These are phyloP conservation scores for Kryphioiulus occultus DNA, from an alignment of 2,888 invertebrate genomes.

Conservation along the genomic window DNA sequence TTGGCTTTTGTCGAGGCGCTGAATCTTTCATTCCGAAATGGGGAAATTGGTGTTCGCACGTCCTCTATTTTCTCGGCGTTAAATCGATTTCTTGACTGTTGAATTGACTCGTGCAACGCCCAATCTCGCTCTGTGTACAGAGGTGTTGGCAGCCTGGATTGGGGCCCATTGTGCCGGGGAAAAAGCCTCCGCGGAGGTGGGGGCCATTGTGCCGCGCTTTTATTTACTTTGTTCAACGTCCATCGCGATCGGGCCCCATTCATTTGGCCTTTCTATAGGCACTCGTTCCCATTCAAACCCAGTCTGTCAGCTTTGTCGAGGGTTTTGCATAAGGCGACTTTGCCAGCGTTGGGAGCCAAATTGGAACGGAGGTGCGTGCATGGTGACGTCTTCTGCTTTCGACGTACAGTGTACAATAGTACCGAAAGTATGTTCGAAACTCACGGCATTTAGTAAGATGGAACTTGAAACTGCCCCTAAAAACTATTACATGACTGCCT, in stretches of 20 bases:
- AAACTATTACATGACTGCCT: no score
- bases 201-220: background rate
- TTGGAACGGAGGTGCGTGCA: background rate
- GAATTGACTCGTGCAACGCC: slow-evolving; percentile 46
- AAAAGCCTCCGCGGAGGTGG: background rate
- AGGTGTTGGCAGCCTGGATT: background rate
- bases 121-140: background rate
- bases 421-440: no score
- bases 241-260: background rate
- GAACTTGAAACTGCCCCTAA: no score
- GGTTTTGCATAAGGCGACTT: background rate
- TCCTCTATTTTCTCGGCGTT: slow-evolving; percentile 44
- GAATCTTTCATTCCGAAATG: slow-evolving; percentile 32
- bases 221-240: slow-evolving; percentile 10
- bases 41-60: slow-evolving; percentile 47
- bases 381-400: no score
- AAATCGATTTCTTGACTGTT: slow-evolving; percentile 48
- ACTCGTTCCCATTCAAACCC: background rate
- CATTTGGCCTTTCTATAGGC: background rate
- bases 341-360: background rate
- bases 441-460: no score
- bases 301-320: background rate
- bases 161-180: background rate
- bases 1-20: slow-evolving; percentile 7
- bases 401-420: no score